phyloP scores from a whole-genome alignment of 2,797 vertebrate genomes.

The Darevskia nairensis region DNA sequence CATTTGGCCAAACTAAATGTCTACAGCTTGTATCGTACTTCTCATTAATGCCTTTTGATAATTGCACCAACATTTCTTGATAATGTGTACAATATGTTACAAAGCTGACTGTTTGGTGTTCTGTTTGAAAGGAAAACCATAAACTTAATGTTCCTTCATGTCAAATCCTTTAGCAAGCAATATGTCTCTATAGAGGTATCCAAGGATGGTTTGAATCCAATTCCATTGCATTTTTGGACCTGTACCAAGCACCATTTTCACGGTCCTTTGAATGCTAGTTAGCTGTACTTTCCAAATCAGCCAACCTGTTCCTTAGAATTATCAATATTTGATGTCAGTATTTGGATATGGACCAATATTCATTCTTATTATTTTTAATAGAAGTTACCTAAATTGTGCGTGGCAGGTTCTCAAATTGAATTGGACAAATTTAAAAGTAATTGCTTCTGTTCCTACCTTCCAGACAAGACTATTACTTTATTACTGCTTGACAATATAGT shows the following conservation, averaged over 20 bases:
- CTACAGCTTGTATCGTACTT: neutral
- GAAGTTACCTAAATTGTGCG: neutral
- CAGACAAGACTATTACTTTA: neutral
- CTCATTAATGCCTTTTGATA: constrained; percentile 33
- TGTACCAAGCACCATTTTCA: neutral
- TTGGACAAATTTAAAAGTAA: neutral
- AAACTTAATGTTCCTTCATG: constrained; percentile 33
- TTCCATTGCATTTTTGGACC: constrained; percentile 30
- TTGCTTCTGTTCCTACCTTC: constrained; percentile 48
- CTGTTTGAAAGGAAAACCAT: constrained; percentile 34
- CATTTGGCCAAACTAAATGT: neutral
- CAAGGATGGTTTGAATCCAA: constrained; percentile 42
- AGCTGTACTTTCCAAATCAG: constrained; percentile 40
- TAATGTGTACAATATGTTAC: constrained; percentile 33
- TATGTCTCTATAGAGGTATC: constrained; percentile 33
- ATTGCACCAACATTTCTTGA: constrained; percentile 49
- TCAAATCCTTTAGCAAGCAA: constrained; percentile 44
- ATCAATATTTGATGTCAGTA: neutral
- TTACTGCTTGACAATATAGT: neutral
- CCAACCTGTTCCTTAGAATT: constrained; percentile 10
- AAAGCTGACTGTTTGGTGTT: constrained; percentile 30
- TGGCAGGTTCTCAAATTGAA: constrained; percentile 13
- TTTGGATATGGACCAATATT: neutral
- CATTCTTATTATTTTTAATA: neutral
- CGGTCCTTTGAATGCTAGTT: neutral